Percentiles rank a stretch among this genome's conserved stretches.
These are phyloP conservation scores for Gymnarchus niloticus DNA, from an alignment of 2,113 vertebrate species.

Conservation along the genomic window DNA sequence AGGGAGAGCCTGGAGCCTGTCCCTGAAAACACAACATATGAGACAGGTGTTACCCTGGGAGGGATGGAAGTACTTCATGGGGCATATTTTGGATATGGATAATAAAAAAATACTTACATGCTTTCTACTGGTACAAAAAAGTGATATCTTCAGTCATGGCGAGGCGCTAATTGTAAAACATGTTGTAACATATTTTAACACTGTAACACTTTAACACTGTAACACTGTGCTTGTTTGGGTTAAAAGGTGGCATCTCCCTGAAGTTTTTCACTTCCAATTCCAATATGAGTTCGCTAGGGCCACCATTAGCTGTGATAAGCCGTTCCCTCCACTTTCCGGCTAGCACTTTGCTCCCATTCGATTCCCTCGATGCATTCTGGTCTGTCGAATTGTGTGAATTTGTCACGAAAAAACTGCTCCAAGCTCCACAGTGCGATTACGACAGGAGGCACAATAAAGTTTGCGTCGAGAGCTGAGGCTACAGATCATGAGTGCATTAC, in stretches of 20 bases:
- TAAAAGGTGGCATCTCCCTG: neutral
- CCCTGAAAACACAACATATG: neutral
- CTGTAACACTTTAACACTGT: too few relatives aligned
- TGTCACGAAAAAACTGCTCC: neutral
- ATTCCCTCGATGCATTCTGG: neutral
- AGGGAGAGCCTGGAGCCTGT: neutral
- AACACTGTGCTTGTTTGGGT: neutral
- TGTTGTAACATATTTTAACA: too few relatives aligned
- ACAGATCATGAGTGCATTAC: neutral
- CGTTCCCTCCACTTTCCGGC: too few relatives aligned
- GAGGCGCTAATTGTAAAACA: too few relatives aligned
- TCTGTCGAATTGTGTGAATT: neutral
- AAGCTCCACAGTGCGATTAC: neutral
- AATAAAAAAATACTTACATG: neutral
- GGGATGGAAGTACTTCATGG: neutral
- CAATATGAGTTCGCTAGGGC: too few relatives aligned
- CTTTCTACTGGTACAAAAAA: neutral
- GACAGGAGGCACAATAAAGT: neutral
- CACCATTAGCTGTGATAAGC: neutral
- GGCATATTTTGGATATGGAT: neutral
- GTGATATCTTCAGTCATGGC: too few relatives aligned
- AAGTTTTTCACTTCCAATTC: neutral
- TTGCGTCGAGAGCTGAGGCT: neutral
- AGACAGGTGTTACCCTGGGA: neutral
- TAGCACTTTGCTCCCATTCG: neutral